A percentile compares a stretch with the other conserved stretches of the same genome.
Evolutionary conservation across 2,797 vertebrate genomes (phyloP).

Genomic region (Sebastes diploproa): DNA sequence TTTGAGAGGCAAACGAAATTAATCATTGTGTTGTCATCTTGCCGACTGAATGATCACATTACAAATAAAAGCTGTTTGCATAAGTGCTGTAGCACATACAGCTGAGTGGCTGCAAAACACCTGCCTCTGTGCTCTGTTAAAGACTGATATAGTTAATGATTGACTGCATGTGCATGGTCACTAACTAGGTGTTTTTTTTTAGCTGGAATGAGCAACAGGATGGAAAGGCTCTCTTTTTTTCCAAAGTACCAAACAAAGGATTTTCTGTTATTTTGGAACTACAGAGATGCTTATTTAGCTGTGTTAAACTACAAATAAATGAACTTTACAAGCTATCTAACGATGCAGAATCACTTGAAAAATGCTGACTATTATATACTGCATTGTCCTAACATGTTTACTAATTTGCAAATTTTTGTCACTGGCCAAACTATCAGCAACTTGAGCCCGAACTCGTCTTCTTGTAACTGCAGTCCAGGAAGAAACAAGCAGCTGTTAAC

Average conservation of each 20-base stretch:
- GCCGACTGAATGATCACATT: neutral
- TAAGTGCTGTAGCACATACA: neutral
- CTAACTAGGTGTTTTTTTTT: neutral
- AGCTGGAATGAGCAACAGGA: neutral
- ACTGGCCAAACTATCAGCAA: neutral
- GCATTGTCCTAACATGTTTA: neutral
- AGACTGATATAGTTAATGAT: constrained; percentile 46
- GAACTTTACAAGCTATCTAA: neutral
- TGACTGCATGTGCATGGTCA: constrained; percentile 23
- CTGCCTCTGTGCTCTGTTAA: constrained; percentile 7
- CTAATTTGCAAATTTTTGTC: neutral
- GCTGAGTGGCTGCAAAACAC: constrained; percentile 13
- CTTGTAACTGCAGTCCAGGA: neutral
- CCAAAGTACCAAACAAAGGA: neutral
- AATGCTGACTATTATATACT: neutral
- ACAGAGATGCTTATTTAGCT: neutral
- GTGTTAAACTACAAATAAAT: neutral
- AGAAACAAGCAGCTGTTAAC: neutral
- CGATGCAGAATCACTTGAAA: neutral
- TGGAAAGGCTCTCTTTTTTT: neutral
- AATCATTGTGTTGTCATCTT: neutral
- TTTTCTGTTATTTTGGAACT: neutral
- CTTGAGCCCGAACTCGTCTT: neutral
- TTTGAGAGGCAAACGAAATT: constrained; percentile 19
- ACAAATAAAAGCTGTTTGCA: constrained; percentile 20